These are phyloP conservation scores for Gobius niger DNA, from an alignment of 2,113 vertebrate species.

Conservation along the genomic window DNA sequence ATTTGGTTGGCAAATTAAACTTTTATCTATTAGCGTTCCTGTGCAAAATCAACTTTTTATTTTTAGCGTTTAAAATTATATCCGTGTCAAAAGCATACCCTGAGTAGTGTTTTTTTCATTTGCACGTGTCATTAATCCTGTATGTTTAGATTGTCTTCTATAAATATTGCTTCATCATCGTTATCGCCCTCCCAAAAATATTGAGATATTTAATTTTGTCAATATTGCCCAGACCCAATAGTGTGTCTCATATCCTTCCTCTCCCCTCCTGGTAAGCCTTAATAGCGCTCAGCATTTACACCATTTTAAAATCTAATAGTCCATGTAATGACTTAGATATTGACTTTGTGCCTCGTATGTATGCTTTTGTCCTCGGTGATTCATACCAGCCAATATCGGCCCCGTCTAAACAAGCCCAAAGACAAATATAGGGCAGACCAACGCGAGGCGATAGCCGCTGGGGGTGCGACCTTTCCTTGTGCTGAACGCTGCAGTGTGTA, in stretches of 20 bases:
- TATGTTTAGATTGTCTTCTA: too few relatives aligned
- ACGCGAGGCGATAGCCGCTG: slow-evolving; percentile 46
- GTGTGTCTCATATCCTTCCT: neutral
- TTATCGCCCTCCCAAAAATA: too few relatives aligned
- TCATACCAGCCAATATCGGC: slow-evolving; percentile 36
- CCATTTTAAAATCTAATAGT: slow-evolving; percentile 20
- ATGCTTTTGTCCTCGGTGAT: slow-evolving; percentile 16
- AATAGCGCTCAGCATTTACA: neutral
- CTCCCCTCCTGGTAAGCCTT: neutral
- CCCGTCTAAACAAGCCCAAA: slow-evolving; percentile 50
- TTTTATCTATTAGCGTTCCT: too few relatives aligned
- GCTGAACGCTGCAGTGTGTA: slow-evolving; percentile 47
- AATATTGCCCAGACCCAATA: too few relatives aligned
- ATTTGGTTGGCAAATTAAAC: neutral
- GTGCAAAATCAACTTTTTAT: too few relatives aligned
- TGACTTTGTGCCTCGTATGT: slow-evolving; percentile 20
- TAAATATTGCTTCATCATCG: too few relatives aligned
- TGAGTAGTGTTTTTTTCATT: too few relatives aligned
- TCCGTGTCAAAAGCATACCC: too few relatives aligned
- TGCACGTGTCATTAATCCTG: too few relatives aligned
- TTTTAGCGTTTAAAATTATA: too few relatives aligned
- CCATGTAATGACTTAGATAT: slow-evolving; percentile 32
- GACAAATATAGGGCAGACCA: slow-evolving; percentile 58
- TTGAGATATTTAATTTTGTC: too few relatives aligned
- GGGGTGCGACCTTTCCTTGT: slow-evolving; percentile 44